Evolutionary conservation across 1,140 invertebrate species (phyloP), one percentile per base, ranked within the genome.

Genomic region (Drosophila micromelanica): DNA sequence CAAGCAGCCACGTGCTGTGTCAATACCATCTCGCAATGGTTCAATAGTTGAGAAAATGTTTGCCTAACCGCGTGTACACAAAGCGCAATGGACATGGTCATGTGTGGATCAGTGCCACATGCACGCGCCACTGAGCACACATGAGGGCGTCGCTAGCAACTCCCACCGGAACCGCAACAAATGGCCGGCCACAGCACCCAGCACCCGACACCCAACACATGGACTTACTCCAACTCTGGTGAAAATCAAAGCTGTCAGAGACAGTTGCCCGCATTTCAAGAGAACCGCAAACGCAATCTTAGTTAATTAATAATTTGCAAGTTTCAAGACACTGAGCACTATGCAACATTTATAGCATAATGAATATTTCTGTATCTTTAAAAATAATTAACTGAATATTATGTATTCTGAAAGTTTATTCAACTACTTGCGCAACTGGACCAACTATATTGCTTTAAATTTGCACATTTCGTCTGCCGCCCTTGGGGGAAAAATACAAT

Each of bases 31-130:
- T 82, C 63, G 84, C 84, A 87, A 77, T 84, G 79, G 84, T 87
- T 87, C 84, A 89, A 87, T 87, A 76, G 84, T 89, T 87, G 84
- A 78, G 69, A 89, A 89, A 89, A 87, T 89, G 84, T 87, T 87
- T 87, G 84, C 62, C 76, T 84, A 87, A 87, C 84, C 84, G 76
- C 84, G 76, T 87, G 77, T 68, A 74, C 80, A 79, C 80, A 84
- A 84, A 73, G 76, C 80, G 65, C 80, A 72, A 38, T 56, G 79
- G 63, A 80, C 81, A 78, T 70, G 60, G 30, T 42, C 35, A 51
- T 56, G 61, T 54, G 59, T 56, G 62, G 42, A 73, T 71, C 77
- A 75, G 74, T 81, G 74, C 78, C 74, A 81, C 69, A 79, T 69
- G 74, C 78, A 78, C 63, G 81, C 82, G 52, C 73, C 60, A 73